Conservation (phyloP, 2,797 vertebrate species). For the Smutsia gigantea region DNA sequence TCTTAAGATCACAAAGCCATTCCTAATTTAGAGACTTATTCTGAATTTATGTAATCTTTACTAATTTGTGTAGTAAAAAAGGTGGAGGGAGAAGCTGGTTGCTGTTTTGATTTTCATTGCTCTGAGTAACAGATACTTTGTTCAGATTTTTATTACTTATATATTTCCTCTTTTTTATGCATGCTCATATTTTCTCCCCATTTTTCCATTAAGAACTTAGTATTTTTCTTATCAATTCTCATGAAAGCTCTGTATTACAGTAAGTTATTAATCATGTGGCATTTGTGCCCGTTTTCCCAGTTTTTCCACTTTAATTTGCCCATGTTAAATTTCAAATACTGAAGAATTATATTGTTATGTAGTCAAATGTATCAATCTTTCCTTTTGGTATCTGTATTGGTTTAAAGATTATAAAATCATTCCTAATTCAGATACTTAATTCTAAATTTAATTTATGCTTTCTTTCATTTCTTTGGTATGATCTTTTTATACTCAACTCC, state of each 20-base stretch:
- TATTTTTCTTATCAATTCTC: slow-evolving; percentile 45
- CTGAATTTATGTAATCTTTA: background rate
- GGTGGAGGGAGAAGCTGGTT: background rate
- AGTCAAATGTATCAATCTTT: slow-evolving; percentile 41
- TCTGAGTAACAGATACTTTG: slow-evolving; percentile 30
- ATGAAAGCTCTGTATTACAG: background rate
- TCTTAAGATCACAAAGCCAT: no score
- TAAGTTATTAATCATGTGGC: slow-evolving; percentile 54
- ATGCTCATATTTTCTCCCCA: background rate
- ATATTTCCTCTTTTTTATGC: background rate
- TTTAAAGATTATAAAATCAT: slow-evolving; percentile 63
- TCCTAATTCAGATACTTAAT: slow-evolving; percentile 56
- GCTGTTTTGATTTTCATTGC: slow-evolving; percentile 21
- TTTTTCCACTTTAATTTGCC: slow-evolving; percentile 58
- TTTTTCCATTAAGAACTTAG: background rate
- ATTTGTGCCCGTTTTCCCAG: slow-evolving; percentile 33
- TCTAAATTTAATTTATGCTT: slow-evolving; percentile 56
- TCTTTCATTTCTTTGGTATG: slow-evolving; percentile 43
- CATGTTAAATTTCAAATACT: slow-evolving; percentile 47
- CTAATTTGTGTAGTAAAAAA: background rate
- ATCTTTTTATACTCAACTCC: background rate
- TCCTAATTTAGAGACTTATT: no score
- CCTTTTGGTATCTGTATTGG: background rate
- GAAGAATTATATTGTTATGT: slow-evolving; percentile 48
- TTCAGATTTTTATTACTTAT: slow-evolving; percentile 25